Conservation (phyloP, 2,113 vertebrate species). For the Paralichthys olivaceus region DNA sequence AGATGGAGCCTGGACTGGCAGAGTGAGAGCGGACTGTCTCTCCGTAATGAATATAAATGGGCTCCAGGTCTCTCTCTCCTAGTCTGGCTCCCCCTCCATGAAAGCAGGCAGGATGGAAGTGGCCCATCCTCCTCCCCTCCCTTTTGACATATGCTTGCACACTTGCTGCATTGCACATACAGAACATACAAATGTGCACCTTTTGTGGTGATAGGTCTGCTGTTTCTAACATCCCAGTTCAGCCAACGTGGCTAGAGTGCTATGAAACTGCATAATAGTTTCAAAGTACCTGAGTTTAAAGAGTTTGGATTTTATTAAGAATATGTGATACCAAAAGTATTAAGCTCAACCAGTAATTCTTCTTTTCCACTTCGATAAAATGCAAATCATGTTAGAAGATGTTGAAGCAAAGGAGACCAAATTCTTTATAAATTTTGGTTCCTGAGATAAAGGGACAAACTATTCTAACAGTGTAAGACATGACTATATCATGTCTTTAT, state of each 20-base stretch:
- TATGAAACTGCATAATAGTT: background rate
- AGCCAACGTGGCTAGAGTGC: background rate
- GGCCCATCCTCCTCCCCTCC: background rate
- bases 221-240: constrained; percentile 10
- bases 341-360: too few species aligned
- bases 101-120: constrained; percentile 40
- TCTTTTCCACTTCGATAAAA: too few species aligned
- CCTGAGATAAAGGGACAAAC: too few species aligned
- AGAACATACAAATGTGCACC: constrained; percentile 5
- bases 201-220: background rate
- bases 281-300: constrained; percentile 14
- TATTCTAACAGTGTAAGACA: too few species aligned
- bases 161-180: constrained; percentile 12
- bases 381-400: too few species aligned
- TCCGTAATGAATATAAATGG: constrained; percentile 81
- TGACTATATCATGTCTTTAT: too few species aligned
- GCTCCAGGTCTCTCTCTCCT: constrained; percentile 61
- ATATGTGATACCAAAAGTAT: background rate
- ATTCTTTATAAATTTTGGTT: too few species aligned
- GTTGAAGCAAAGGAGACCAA: too few species aligned
- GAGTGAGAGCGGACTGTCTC: constrained; percentile 72
- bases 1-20: constrained; percentile 62
- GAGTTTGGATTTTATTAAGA: background rate
- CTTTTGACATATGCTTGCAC: background rate
- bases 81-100: constrained; percentile 30